phyloP scores from a whole-genome alignment of 2,888 invertebrate genomes.

The Drosophila greeni region DNA sequence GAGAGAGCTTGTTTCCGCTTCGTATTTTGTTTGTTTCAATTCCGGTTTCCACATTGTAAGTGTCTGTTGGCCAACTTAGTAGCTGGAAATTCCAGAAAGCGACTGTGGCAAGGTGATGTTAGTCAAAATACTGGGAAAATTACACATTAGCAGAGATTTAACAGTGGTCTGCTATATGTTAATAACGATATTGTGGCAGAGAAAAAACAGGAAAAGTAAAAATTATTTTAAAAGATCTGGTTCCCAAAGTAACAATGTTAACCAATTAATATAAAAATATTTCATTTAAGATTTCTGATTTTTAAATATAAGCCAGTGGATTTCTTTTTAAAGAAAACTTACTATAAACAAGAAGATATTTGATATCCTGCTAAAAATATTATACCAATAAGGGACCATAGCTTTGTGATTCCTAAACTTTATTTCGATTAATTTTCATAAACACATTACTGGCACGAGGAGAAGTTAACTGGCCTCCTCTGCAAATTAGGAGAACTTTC shows the following conservation, averaged over 20 bases:
- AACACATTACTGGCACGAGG: neutral
- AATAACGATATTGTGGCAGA: neutral
- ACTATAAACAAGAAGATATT: no score
- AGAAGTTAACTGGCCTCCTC: neutral
- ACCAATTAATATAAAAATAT: no score
- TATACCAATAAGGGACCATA: neutral
- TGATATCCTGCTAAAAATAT: neutral
- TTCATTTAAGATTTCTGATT: no score
- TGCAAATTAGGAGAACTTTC: constrained; percentile 12
- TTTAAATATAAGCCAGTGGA: no score
- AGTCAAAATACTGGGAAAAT: constrained; percentile 54
- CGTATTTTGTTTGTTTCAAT: constrained; percentile 53
- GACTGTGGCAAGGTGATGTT: neutral
- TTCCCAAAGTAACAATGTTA: no score
- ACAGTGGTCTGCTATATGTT: neutral
- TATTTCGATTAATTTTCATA: neutral
- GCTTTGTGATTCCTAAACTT: no score
- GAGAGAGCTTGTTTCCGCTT: constrained; percentile 12
- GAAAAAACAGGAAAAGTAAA: neutral
- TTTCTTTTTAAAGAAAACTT: neutral
- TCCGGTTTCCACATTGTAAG: constrained; percentile 25
- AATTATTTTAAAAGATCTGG: no score
- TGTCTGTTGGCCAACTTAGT: neutral
- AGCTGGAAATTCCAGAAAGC: constrained; percentile 13
- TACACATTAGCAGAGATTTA: neutral